Base-by-base conservation (phyloP, 2,113 vertebrate genomes). In the Rhinolophus sinicus region DNA sequence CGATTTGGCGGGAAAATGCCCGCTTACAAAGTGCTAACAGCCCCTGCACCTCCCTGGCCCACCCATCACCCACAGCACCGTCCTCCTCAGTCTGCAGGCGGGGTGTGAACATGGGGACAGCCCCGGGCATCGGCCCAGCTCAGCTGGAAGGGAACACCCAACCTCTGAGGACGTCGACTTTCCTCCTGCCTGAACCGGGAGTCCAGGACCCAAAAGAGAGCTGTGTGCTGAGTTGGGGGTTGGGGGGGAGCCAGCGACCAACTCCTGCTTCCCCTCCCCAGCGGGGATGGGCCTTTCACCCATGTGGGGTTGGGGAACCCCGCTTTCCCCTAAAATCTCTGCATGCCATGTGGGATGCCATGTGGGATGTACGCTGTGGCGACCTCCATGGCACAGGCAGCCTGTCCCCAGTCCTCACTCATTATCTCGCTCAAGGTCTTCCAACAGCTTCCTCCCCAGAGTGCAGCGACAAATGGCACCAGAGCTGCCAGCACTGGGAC, bases 191-290 rank as follows among this genome's bases (percentile, higher is more conserved):
- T 38, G 35, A 40, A 26, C 67, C 0, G 0, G 47, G 38, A 54
- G 2, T 22, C 72, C 8, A 0, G 8, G 44, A 26, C 15, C 8
- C 18, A 0, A 9, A 69, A 69, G 16, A 72, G 16, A 0, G 0
- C 4, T 22, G 44, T 0, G 1, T 30, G 78, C 93, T 65, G 44
- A 93, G 73, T 8, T 70, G 15, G 54, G 30, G 9, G 47, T 10
- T 0, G 13, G 8, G 1, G 22, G n/a, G 47, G 65, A 90, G 87
- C 91, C 87, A 82, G 76, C 67, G 10, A 19, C 19, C 38, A 7
- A 28, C 92, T 88, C 92, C 88, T 81, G 75, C 80, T 90, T 83
- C 83, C 62, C 38, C 24, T 28, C 22, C 40, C 9, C 33, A 50
- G 30, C 30, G 4, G 2, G 76, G 30, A 28, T 3, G 24, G 76